These are phyloP conservation scores for Microcebus ravelobensis DNA, from an alignment of 2,113 vertebrate genomes.

Conservation along the genomic window DNA sequence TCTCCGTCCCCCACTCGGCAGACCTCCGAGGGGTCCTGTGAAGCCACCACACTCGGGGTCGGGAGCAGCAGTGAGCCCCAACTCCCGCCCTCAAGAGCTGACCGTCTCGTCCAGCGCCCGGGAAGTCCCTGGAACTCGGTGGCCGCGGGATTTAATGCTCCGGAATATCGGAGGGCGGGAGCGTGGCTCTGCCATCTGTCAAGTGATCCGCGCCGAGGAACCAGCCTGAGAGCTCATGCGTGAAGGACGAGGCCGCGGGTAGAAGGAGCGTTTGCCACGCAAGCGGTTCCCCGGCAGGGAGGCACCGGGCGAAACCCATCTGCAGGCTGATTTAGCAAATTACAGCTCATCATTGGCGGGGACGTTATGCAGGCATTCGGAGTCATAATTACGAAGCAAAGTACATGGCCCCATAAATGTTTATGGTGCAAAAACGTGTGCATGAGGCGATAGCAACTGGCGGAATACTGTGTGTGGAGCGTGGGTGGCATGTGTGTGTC, in stretches of 20 bases:
- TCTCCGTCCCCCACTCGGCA: background rate
- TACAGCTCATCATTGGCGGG: rapidly evolving
- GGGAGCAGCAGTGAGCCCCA: no score
- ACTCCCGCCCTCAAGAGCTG: background rate
- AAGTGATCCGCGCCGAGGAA: rapidly evolving
- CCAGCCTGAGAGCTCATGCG: rapidly evolving
- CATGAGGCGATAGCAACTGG: rapidly evolving
- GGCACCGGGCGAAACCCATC: rapidly evolving
- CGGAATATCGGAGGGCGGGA: rapidly evolving
- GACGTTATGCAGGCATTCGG: background rate
- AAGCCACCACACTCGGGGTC: rapidly evolving
- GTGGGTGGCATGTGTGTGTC: background rate
- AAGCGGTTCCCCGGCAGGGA: rapidly evolving
- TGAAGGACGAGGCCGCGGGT: background rate
- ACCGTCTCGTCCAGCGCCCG: rapidly evolving
- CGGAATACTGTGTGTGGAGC: background rate
- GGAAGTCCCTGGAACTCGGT: background rate
- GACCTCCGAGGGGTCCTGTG: no score
- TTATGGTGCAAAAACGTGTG: rapidly evolving
- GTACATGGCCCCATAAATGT: background rate
- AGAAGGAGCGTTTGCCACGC: rapidly evolving
- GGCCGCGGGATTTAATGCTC: rapidly evolving
- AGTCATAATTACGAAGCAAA: background rate
- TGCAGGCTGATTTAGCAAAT: background rate
- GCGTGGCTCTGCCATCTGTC: rapidly evolving